A percentile compares a stretch with the other conserved stretches of the same genome.
These are phyloP conservation scores for Onchidella celtica DNA, from an alignment of 2,888 invertebrate genomes.

Conservation along the genomic window DNA sequence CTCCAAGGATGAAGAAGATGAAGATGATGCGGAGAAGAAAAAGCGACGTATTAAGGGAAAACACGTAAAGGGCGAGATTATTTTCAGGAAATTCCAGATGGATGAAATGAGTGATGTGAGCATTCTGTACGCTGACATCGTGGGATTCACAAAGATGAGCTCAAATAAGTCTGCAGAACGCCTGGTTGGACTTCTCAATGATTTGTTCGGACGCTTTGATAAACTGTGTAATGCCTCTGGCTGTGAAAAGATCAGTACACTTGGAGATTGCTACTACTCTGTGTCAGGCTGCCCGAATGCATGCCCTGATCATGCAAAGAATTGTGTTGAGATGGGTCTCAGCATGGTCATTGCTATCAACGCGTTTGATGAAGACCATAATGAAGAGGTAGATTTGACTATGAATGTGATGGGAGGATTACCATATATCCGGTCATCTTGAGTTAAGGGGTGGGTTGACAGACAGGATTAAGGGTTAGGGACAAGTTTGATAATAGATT, in stretches of 20 bases:
- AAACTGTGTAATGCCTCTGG: constrained; percentile 92
- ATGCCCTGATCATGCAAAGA: constrained; percentile 93
- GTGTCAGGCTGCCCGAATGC: constrained; percentile 97
- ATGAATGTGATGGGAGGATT: no score
- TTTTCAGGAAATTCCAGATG: constrained; percentile 98
- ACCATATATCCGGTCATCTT: no score
- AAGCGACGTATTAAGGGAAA: constrained; percentile 62
- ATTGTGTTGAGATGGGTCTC: constrained; percentile 98
- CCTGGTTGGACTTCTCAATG: constrained; percentile 95
- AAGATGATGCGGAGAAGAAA: constrained; percentile 58
- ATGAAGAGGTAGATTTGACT: constrained; percentile 82
- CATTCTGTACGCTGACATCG: constrained; percentile 98
- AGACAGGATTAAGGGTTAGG: no score
- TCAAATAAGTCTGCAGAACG: constrained; percentile 98
- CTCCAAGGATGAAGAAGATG: constrained; percentile 69
- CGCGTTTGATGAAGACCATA: constrained; percentile 94
- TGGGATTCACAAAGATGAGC: constrained; percentile 98
- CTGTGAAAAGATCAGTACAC: constrained; percentile 97
- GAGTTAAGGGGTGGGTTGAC: no score
- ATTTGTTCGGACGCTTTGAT: constrained; percentile 97
- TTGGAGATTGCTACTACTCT: constrained; percentile 95
- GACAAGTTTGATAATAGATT: no score
- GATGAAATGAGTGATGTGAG: constrained; percentile 97
- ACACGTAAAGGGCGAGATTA: constrained; percentile 71
- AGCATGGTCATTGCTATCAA: constrained; percentile 90